Conservation (phyloP, 1,140 invertebrate genomes). For the Drosophila nigromelanica region DNA sequence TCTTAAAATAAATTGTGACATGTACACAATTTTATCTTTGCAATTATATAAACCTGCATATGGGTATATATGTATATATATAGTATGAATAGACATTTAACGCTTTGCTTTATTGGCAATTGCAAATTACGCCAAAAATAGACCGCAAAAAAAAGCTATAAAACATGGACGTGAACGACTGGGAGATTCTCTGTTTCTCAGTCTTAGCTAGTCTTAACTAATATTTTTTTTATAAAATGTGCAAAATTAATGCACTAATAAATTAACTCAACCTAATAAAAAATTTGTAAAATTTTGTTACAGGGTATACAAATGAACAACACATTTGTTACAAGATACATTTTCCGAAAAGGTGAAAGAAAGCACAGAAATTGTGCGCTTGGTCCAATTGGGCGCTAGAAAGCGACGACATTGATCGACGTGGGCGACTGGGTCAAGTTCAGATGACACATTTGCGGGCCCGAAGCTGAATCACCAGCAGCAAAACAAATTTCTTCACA, state of each 20-base stretch:
- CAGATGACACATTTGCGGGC: conserved; percentile 52
- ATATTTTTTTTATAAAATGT: too few relatives aligned
- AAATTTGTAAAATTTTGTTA: neutral
- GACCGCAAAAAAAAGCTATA: conserved; percentile 14
- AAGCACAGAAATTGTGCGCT: conserved; percentile 7
- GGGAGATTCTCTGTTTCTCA: neutral
- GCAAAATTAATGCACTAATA: too few relatives aligned
- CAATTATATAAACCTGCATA: conserved; percentile 52
- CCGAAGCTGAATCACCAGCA: conserved; percentile 50
- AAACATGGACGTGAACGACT: neutral
- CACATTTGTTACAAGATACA: neutral
- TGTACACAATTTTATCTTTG: conserved; percentile 22
- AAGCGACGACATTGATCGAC: conserved; percentile 37
- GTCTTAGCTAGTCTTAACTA: neutral
- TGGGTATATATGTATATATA: conserved; percentile 3
- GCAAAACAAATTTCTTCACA: conserved; percentile 33
- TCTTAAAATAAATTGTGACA: conserved; percentile 7
- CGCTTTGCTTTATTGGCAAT: conserved; percentile 9
- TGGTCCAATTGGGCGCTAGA: conserved; percentile 9
- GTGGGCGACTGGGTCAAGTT: conserved; percentile 75
- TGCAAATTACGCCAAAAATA: conserved; percentile 35
- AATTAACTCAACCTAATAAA: neutral
- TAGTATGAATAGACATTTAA: conserved; percentile 1
- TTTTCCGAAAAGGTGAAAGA: neutral
- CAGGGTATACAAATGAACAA: neutral